A percentile compares a stretch with the other conserved stretches of the same genome.
Conservation (phyloP, 2,888 invertebrate genomes). For the Epirrhoe alternata region DNA sequence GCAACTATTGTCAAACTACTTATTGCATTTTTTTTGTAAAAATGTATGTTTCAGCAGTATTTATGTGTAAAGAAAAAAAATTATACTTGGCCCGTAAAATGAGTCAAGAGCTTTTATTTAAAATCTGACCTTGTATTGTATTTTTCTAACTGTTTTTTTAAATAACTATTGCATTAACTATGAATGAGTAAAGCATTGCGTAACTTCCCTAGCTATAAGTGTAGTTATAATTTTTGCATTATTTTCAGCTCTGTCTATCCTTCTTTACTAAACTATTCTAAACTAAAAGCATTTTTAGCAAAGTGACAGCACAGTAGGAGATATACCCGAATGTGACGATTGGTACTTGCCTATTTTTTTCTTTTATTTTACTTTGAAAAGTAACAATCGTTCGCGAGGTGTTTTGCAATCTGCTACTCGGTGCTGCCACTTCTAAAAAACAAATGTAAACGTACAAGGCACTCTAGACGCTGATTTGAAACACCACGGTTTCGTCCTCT, state of each 20-base stretch:
- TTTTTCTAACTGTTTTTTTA: conserved; percentile 7
- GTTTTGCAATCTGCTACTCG: conserved; percentile 66
- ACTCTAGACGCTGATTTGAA: conserved; percentile 83
- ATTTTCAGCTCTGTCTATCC: conserved; percentile 33
- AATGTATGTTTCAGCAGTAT: background rate
- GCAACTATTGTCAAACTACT: background rate
- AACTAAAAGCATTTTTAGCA: conserved; percentile 61
- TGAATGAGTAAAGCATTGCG: conserved; percentile 22
- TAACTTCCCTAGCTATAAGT: conserved; percentile 28
- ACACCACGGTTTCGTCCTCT: conserved; percentile 78
- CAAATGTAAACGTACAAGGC: conserved; percentile 75
- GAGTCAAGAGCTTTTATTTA: background rate
- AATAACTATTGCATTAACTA: conserved; percentile 4
- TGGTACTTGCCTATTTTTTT: conserved; percentile 60
- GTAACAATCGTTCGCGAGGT: conserved; percentile 75
- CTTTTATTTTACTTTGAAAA: conserved; percentile 49
- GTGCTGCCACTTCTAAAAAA: conserved; percentile 75
- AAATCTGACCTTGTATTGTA: conserved; percentile 5
- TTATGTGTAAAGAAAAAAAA: background rate
- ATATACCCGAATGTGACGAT: conserved; percentile 71
- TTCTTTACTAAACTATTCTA: conserved; percentile 41
- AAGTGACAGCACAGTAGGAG: conserved; percentile 83
- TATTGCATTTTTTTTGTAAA: background rate
- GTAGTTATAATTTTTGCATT: conserved; percentile 31
- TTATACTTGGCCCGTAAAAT: background rate